phyloP scores from a whole-genome alignment of 2,113 vertebrate genomes.

The Lanius ludovicianus region DNA sequence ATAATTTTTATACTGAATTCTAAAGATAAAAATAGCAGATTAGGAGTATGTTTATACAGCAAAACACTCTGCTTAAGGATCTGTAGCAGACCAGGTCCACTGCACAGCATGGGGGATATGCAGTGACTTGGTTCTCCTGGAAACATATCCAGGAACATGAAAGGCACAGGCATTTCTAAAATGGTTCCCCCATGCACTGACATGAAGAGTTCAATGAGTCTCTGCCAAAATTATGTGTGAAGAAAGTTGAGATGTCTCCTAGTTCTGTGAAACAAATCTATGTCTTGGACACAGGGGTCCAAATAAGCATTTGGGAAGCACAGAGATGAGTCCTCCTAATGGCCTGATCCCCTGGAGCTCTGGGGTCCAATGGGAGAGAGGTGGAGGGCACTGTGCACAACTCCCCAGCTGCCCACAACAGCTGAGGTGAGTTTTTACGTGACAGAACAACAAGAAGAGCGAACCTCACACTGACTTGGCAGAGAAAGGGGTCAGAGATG shows the following conservation, averaged over 20 bases:
- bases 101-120: no score
- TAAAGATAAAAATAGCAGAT: background rate
- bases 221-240: background rate
- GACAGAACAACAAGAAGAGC: background rate
- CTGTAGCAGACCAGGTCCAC: background rate
- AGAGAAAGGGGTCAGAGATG: background rate
- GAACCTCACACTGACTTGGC: background rate
- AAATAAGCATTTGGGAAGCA: background rate
- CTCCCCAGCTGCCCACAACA: background rate
- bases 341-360: background rate
- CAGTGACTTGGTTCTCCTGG: background rate
- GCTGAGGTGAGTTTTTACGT: background rate
- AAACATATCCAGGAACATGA: rapidly evolving
- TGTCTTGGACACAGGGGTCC: background rate
- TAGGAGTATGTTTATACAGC: background rate
- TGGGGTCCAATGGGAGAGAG: background rate
- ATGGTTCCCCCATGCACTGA: background rate
- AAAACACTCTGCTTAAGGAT: background rate
- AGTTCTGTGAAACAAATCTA: background rate
- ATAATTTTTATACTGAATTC: background rate
- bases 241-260: background rate
- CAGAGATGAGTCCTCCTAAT: background rate
- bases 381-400: background rate
- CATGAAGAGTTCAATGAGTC: background rate
- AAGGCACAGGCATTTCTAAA: background rate